These are phyloP conservation scores for Drosophila bunnanda DNA, from an alignment of 2,888 invertebrate genomes.

Conservation along the genomic window DNA sequence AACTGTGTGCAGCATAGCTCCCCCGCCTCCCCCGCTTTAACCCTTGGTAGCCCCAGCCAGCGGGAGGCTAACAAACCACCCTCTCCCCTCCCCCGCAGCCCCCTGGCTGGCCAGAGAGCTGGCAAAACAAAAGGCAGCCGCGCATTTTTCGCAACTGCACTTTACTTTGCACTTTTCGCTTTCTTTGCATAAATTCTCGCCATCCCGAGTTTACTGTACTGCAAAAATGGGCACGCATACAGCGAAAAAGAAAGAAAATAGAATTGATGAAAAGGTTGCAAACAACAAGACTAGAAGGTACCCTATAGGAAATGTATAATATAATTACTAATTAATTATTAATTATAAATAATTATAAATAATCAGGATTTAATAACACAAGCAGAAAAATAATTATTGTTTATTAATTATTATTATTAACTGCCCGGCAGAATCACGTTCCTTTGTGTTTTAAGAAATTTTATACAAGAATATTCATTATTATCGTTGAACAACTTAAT, in stretches of 20 bases:
- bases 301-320: not conserved
- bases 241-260: conserved; percentile 35
- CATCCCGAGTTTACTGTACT: conserved; percentile 63
- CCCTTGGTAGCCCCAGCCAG: conserved; percentile 5
- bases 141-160: conserved; percentile 70
- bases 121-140: conserved; percentile 73
- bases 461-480: no score
- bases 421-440: no score
- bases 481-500: no score
- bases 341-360: no score
- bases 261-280: conserved; percentile 11
- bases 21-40: conserved; percentile 2
- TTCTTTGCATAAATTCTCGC: conserved; percentile 79
- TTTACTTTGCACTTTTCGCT: conserved; percentile 80
- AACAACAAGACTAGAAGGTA: not conserved
- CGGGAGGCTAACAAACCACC: conserved; percentile 6
- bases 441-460: no score
- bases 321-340: no score
- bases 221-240: conserved; percentile 68
- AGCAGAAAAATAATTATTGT: no score
- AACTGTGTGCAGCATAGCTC: conserved; percentile 55
- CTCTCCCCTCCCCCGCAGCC: conserved; percentile 11
- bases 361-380: no score
- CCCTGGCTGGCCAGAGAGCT: conserved; percentile 35
- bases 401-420: no score